A percentile compares a stretch with the other conserved stretches of the same genome.
Conservation (phyloP, 2,888 invertebrate species). For the Pilophorus perplexus region DNA sequence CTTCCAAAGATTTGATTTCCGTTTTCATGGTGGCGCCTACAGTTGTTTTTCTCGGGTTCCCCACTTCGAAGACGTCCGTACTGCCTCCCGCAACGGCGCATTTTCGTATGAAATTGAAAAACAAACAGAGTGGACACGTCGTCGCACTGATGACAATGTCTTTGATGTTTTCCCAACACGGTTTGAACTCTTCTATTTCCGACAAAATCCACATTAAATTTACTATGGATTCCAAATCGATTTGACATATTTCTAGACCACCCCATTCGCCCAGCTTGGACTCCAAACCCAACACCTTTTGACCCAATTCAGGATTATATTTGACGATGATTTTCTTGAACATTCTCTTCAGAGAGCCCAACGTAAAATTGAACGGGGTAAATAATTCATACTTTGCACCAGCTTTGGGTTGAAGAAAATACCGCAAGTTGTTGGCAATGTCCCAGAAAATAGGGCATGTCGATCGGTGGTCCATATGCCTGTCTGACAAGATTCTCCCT, state of each 20-base stretch:
- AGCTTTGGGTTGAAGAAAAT: neutral
- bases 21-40: neutral
- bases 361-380: too few species aligned
- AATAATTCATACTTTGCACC: neutral
- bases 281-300: neutral
- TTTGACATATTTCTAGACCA: conserved; percentile 4
- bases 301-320: conserved; percentile 10
- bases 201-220: conserved; percentile 13
- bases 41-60: neutral
- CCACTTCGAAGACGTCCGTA: neutral
- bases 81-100: neutral
- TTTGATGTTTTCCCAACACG: conserved; percentile 7
- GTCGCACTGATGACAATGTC: neutral
- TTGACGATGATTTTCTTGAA: neutral
- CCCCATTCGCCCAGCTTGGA: conserved; percentile 11
- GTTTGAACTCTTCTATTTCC: conserved; percentile 13
- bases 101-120: conserved; percentile 11
- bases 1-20: conserved; percentile 18
- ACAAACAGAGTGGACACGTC: conserved; percentile 19
- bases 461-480: neutral
- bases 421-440: conserved; percentile 5
- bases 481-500: conserved; percentile 1
- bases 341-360: neutral
- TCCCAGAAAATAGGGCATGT: conserved; percentile 27
- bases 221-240: conserved; percentile 11